Percentiles rank a stretch among this genome's conserved stretches.
These are phyloP conservation scores for Eucera pruinosa DNA, from an alignment of 2,888 invertebrate genomes.

Conservation along the genomic window DNA sequence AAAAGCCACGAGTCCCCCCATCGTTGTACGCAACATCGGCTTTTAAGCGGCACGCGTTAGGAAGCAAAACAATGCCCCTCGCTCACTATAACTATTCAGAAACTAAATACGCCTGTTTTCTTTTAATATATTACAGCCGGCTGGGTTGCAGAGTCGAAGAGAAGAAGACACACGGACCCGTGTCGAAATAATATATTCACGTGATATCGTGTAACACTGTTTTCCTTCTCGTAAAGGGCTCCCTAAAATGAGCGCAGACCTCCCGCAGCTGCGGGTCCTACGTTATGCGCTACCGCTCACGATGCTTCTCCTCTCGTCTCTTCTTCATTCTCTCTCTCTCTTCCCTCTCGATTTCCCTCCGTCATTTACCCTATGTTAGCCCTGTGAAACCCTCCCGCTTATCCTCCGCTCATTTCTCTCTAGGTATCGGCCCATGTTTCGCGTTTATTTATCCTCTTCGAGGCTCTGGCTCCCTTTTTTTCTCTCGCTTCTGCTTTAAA, in stretches of 20 bases:
- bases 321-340: conserved; percentile 16
- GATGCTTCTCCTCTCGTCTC: conserved; percentile 13
- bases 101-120: conserved; percentile 41
- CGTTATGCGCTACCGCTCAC: conserved; percentile 43
- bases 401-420: conserved; percentile 23
- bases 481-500: not conserved
- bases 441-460: conserved; percentile 44
- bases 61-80: conserved; percentile 15
- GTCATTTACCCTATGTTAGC: conserved; percentile 14
- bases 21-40: too few relatives aligned
- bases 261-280: conserved; percentile 54
- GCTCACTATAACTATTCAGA: conserved; percentile 9
- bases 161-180: conserved; percentile 17
- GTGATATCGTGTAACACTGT: conserved; percentile 57
- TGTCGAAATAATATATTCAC: conserved; percentile 53
- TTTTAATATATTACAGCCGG: conserved; percentile 32
- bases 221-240: conserved; percentile 54
- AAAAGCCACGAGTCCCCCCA: too few relatives aligned
- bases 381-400: not conserved
- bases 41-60: too few relatives aligned
- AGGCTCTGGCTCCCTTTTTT: not conserved
- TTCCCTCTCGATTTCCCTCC: conserved; percentile 31
- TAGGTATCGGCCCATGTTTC: conserved; percentile 34
- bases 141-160: not conserved
- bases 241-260: conserved; percentile 56